phyloP scores from a whole-genome alignment of 2,797 vertebrate genomes.

The Otolemur crassicaudatus region DNA sequence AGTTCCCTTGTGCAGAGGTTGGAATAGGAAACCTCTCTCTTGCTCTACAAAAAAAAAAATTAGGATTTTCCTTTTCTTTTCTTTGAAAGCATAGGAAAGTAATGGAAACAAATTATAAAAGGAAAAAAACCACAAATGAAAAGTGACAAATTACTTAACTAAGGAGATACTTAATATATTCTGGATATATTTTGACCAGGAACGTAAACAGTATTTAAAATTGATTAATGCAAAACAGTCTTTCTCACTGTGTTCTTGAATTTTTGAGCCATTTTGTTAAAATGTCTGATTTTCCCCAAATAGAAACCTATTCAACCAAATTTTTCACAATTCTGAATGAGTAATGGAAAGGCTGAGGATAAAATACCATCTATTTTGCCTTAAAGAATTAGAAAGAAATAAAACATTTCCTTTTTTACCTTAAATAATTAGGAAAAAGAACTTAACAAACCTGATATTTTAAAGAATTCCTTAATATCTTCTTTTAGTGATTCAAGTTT shows the following conservation, averaged over 20 bases:
- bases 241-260: neutral
- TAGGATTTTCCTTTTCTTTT: constrained; percentile 37
- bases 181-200: neutral
- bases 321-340: neutral
- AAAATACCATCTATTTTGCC: constrained; percentile 26
- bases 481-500: constrained; percentile 96
- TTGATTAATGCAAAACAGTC: neutral
- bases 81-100: constrained; percentile 36
- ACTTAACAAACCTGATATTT: constrained; percentile 92
- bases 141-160: constrained; percentile 15
- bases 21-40: neutral
- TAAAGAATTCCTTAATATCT: constrained; percentile 95
- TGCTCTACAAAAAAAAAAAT: neutral
- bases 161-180: neutral
- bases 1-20: neutral
- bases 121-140: neutral
- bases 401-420: constrained; percentile 51
- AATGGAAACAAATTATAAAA: neutral
- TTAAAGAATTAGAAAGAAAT: constrained; percentile 42
- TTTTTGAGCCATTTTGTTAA: neutral
- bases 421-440: constrained; percentile 22
- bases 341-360: neutral
- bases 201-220: constrained; percentile 31
- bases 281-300: neutral
- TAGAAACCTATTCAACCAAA: neutral